These are phyloP conservation scores for Elegia similella DNA, from an alignment of 2,888 invertebrate species.

Conservation along the genomic window DNA sequence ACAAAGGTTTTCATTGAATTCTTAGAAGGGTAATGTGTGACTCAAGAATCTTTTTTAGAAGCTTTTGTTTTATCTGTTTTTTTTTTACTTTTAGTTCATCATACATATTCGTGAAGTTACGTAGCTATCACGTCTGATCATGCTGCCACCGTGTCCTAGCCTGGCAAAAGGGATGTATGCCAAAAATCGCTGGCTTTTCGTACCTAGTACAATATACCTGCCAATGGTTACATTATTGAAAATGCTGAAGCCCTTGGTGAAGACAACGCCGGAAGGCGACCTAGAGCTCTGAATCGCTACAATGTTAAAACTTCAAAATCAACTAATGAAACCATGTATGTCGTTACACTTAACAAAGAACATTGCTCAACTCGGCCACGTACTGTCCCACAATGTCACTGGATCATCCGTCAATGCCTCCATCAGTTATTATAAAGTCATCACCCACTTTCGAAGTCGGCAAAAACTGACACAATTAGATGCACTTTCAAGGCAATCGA, in stretches of 20 bases:
- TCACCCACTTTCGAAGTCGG: slow-evolving; percentile 17
- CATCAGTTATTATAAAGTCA: slow-evolving; percentile 18
- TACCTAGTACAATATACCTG: too few relatives aligned
- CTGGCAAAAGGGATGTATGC: neutral
- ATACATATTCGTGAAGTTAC: neutral
- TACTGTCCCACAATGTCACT: slow-evolving; percentile 7
- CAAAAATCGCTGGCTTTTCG: neutral
- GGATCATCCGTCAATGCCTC: slow-evolving; percentile 7
- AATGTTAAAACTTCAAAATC: too few relatives aligned
- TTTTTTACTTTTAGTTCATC: neutral
- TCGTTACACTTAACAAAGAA: too few relatives aligned
- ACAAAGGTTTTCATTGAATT: slow-evolving; percentile 12
- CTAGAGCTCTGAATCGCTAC: too few relatives aligned
- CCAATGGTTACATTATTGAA: too few relatives aligned
- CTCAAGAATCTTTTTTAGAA: neutral
- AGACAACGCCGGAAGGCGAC: too few relatives aligned
- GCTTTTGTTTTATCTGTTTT: neutral
- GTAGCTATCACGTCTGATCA: neutral
- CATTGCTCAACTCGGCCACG: neutral
- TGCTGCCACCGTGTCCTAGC: too few relatives aligned
- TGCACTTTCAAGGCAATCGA: slow-evolving; percentile 15
- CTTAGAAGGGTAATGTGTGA: neutral
- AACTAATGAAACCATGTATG: too few relatives aligned
- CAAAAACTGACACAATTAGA: slow-evolving; percentile 17
- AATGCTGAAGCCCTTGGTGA: too few relatives aligned